Evolutionary conservation across 1,140 invertebrate species (phyloP), one percentile per base, ranked within the genome.

Genomic region (Heliconius hermathena): DNA sequence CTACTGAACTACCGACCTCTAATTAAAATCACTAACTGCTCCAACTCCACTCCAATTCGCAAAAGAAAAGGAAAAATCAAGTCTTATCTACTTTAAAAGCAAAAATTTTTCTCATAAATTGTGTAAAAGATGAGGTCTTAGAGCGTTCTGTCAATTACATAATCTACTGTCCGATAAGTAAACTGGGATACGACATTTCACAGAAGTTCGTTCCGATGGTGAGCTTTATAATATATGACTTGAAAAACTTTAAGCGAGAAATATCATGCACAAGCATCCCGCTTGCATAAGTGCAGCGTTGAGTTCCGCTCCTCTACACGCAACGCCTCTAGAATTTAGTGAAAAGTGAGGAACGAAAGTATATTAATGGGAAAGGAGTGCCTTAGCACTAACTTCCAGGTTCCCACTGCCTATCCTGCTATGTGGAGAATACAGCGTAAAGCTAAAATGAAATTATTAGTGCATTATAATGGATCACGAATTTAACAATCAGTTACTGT

Each of bases 81-180:
- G 4, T 16, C 26, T 26, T 66, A 29, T 66, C 13, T 16, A 5
- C 26, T 66, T 26, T 66, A 29, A 16, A 29, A 66, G 60, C 22
- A 66, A 29, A 29, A 16, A 29, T 66, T 66, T 66, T 66, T 29
- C 60, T 66, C 26, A 22, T 22, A 66, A 66, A 66, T 22, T 66
- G 13, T 29, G 60, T 66, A 29, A 26, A 29, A 66, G 60, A 29
- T 26, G 60, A 66, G 22, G 22, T 29, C 60, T 66, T n/a, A 66
- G 60, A 66, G 60, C 60, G 26, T 29, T 66, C 60, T 66, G 60
- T 66, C 60, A 66, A 66, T 66, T 66, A 66, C 26, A 66, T 66
- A 66, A 66, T 66, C 60, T n/a, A 57, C 8, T 22, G n/a, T 57
- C n/a, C 54, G 54, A 57, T 57, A 57, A 57, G 54, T 8, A 57